phyloP scores from a whole-genome alignment of 2,888 invertebrate species.

The Harpagoxenus sublaevis region DNA sequence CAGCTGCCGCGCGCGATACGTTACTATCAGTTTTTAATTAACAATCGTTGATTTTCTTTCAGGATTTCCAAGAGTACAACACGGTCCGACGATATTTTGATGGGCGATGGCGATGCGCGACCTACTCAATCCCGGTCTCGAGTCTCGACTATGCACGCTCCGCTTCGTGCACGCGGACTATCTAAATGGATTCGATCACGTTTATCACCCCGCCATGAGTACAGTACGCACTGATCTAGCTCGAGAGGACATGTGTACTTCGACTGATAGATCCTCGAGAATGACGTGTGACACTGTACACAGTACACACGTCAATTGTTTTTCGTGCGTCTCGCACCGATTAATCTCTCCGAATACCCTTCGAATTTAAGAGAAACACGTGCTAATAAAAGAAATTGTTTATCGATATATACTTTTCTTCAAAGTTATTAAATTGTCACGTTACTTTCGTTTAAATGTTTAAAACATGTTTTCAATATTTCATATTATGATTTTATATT shows the following conservation, averaged over 20 bases:
- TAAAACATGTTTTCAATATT: too few species aligned
- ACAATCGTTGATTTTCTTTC: not conserved
- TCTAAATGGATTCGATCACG: not conserved
- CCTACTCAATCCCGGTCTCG: not conserved
- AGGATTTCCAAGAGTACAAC: not conserved
- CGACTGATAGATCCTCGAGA: not conserved
- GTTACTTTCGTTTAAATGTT: too few species aligned
- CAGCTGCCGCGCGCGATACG: not conserved
- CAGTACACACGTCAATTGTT: not conserved
- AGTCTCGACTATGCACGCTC: not conserved
- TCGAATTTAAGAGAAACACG: not conserved
- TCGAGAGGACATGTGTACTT: conserved; percentile 4
- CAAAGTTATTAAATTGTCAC: too few species aligned
- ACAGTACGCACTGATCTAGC: conserved; percentile 14
- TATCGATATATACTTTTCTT: too few species aligned
- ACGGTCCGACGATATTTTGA: not conserved
- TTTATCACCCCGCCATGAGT: conserved; percentile 16
- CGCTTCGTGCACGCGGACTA: conserved; percentile 8
- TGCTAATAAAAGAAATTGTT: not conserved
- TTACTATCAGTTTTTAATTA: not conserved
- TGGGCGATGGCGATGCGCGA: not conserved
- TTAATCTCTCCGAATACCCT: not conserved
- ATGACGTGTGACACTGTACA: not conserved
- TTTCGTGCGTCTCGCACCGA: not conserved
- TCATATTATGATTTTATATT: too few species aligned